These are phyloP conservation scores for Crossocerus cetratus DNA, from an alignment of 2,888 invertebrate species.

Conservation along the genomic window DNA sequence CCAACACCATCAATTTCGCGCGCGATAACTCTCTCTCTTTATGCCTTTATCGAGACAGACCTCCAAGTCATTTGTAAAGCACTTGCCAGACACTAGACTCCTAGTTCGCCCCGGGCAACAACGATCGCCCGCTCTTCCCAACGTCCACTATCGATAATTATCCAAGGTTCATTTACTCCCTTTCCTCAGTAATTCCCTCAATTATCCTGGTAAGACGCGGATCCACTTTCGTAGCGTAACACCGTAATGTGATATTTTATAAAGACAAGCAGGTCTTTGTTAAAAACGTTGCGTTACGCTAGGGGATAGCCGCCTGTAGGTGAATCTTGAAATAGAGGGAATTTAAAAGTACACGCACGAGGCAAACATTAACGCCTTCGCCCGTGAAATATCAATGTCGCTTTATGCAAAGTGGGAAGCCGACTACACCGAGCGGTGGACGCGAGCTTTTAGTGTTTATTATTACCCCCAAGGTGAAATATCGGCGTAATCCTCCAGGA, in stretches of 20 bases:
- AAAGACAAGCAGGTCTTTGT: no score
- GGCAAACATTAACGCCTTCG: not conserved
- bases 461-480: conserved; percentile 30
- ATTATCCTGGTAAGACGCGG: no score
- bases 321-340: no score
- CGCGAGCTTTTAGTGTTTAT: conserved; percentile 11
- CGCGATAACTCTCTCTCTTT: not conserved
- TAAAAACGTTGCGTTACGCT: no score
- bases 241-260: no score
- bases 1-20: not conserved
- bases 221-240: no score
- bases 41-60: not conserved
- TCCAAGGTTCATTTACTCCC: conserved; percentile 42
- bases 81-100: not conserved
- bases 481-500: not conserved
- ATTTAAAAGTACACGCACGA: not conserved
- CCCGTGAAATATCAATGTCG: conserved; percentile 1
- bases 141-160: conserved; percentile 36
- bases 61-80: not conserved
- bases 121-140: conserved; percentile 13
- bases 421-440: not conserved
- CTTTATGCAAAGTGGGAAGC: not conserved
- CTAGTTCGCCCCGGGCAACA: not conserved
- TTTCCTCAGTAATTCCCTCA: conserved; percentile 23
- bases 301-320: no score